Base-by-base conservation (phyloP, 2,888 invertebrate species). In the Xanthorhoe designata region DNA sequence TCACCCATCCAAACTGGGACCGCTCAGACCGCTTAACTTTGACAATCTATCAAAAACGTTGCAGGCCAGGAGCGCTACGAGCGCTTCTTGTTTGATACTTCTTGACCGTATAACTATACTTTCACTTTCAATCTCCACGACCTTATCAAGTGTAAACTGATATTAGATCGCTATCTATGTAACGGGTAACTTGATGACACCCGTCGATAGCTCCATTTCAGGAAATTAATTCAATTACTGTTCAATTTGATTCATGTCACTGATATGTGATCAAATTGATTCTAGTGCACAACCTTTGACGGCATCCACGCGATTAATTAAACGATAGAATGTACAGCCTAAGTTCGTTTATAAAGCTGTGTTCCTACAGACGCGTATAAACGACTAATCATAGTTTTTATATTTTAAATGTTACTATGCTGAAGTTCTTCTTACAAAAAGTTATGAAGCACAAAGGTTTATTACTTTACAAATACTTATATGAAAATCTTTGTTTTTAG, bases 221-320 rank as follows among this genome's bases (percentile, higher is more conserved):
- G 64, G 55, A 55, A 65, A 60, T 56, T 65, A 65, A 55, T 65
- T 60, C 51, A 50, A 59, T 56, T 56, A 61, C 50, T 51, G 50
- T n/a, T n/a, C 18, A 51, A 51, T 56, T 56, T 45, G 51, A 62
- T 51, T 18, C 42, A 35, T 45, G 55, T 55, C 64, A 54, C 35
- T 54, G 54, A 55, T 60, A 55, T 50, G 45, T 32, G 38, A 53
- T 49, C 24, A 61, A 61, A 61, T 47, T 54, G 35, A 54, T 54
- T 29, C 51, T 54, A 15, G 32, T 53, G 13, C 42, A 47, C n/a
- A 42, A n/a, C 29, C 32, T 61, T 53, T 54, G 60, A 54, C 53
- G n/a, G 9, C 47, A 29, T 49, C 17, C 32, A 18, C 54, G 47
- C 51, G 53, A 18, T 52, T 60, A 52, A 60, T 60, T 60, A 52